Evolutionary conservation across 2,888 invertebrate genomes (phyloP).

Genomic region (Germaria angustata): DNA sequence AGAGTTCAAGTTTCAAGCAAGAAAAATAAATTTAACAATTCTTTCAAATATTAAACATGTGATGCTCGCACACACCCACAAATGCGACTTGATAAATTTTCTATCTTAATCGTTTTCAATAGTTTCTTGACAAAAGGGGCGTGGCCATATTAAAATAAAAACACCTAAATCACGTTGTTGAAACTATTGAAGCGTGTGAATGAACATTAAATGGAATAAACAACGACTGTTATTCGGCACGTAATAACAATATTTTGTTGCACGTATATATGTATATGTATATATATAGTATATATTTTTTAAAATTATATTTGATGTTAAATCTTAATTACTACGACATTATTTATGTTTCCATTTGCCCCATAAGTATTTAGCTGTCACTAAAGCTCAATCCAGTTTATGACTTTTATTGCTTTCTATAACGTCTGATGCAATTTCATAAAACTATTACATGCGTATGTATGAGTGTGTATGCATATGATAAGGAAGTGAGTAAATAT

Average conservation of each 20-base stretch:
- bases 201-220: constrained; percentile 40
- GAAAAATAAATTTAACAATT: background rate
- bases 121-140: background rate
- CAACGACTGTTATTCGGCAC: background rate
- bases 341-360: constrained; percentile 1
- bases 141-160: background rate
- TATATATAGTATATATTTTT: too few species aligned
- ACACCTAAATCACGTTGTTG: background rate
- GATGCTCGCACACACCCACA: constrained; percentile 49
- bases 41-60: background rate
- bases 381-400: constrained; percentile 14
- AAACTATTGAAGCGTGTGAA: constrained; percentile 56
- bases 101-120: background rate
- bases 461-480: background rate
- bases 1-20: background rate
- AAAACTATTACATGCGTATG: constrained; percentile 20
- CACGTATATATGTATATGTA: background rate
- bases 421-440: constrained; percentile 45
- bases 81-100: constrained; percentile 20
- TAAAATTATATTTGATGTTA: too few species aligned
- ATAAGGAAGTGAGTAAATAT: constrained; percentile 35
- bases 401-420: constrained; percentile 28
- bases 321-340: too few species aligned
- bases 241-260: constrained; percentile 13
- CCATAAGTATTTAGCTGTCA: background rate